Evolutionary conservation across 2,797 vertebrate genomes (phyloP).

Genomic region (Neosilurus mollespiculum): DNA sequence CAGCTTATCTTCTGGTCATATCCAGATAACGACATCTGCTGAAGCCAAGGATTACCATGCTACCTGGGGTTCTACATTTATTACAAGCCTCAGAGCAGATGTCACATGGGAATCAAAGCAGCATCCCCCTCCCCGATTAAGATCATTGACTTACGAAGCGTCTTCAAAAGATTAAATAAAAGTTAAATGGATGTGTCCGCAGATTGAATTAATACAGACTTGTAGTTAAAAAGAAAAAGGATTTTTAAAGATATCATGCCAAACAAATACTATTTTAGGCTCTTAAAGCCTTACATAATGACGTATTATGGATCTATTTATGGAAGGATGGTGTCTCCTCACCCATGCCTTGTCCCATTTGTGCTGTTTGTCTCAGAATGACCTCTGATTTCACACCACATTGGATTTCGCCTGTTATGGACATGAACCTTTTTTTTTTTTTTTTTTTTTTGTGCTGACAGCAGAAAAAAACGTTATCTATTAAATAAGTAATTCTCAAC

Average conservation of each 20-base stretch:
- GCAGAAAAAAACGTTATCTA: constrained; percentile 81
- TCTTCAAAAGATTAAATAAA: constrained; percentile 68
- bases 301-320: constrained; percentile 74
- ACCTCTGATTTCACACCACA: constrained; percentile 81
- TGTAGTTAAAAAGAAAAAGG: too few relatives aligned
- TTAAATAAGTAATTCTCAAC: constrained; percentile 85
- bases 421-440: constrained; percentile 66
- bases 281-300: constrained; percentile 62
- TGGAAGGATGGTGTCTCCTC: constrained; percentile 66
- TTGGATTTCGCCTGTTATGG: constrained; percentile 77
- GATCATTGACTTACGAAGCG: constrained; percentile 69
- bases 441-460: constrained; percentile 77
- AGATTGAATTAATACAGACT: constrained; percentile 53
- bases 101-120: constrained; percentile 49
- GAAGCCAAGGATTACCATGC: constrained; percentile 69
- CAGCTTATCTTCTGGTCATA: constrained; percentile 71
- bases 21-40: constrained; percentile 70
- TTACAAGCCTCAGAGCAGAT: constrained; percentile 52
- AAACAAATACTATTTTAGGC: constrained; percentile 63
- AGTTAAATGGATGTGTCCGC: constrained; percentile 58
- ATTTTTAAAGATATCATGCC: constrained; percentile 44
- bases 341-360: constrained; percentile 67
- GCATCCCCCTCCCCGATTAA: constrained; percentile 60
- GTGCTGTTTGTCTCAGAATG: constrained; percentile 76
- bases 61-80: constrained; percentile 68